Conservation (phyloP, 2,113 vertebrate genomes). For the Anseranas semipalmata region DNA sequence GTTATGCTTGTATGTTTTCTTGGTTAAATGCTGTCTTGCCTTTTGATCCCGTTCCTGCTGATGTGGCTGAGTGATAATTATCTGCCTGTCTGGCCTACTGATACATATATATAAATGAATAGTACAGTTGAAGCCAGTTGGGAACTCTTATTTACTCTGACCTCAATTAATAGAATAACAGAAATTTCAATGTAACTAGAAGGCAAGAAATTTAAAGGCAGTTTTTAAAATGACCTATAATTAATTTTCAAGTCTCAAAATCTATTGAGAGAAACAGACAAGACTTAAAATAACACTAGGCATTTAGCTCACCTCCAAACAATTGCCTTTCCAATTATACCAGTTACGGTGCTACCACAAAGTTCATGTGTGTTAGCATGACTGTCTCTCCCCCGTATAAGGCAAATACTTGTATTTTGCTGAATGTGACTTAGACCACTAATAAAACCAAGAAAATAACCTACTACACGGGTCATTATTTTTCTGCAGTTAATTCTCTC, state of each 20-base stretch:
- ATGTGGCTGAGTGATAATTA: conserved; percentile 24
- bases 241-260: conserved; percentile 7
- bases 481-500: not conserved
- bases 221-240: not conserved
- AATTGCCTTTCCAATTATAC: not conserved
- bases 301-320: not conserved
- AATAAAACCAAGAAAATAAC: not conserved
- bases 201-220: conserved; percentile 9
- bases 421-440: not conserved
- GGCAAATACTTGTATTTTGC: not conserved
- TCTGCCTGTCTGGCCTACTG: conserved; percentile 3
- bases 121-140: not conserved
- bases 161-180: not conserved
- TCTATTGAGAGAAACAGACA: not conserved
- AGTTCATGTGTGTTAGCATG: not conserved
- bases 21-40: conserved; percentile 20
- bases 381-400: not conserved
- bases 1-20: not conserved
- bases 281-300: conserved; percentile 7
- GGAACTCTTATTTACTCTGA: conserved; percentile 1
- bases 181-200: conserved; percentile 22
- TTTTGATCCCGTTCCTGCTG: conserved; percentile 52
- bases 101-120: conserved; percentile 1
- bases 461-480: not conserved
- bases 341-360: not conserved